A percentile compares a stretch with the other conserved stretches of the same genome.
phyloP scores from a whole-genome alignment of 2,113 vertebrate species.

The Peromyscus polionotus region DNA sequence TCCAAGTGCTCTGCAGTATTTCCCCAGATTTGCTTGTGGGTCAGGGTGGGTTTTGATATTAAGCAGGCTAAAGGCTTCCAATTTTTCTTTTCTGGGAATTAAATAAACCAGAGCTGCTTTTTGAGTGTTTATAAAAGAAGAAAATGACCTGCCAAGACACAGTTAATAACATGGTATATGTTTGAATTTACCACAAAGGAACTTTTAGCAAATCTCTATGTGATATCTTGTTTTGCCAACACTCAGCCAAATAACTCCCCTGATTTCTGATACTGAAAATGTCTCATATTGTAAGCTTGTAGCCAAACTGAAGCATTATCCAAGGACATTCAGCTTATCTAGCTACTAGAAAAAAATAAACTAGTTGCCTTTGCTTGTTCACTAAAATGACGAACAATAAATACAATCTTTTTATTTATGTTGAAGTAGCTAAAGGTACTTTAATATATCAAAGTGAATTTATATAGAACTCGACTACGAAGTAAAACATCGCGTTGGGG shows the following conservation, averaged over 20 bases:
- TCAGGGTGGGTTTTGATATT: slow-evolving; percentile 72
- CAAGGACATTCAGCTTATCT: slow-evolving; percentile 37
- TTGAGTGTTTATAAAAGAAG: slow-evolving; percentile 76
- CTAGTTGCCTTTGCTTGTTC: slow-evolving; percentile 22
- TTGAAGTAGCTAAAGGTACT: slow-evolving; percentile 38
- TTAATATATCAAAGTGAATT: slow-evolving; percentile 65
- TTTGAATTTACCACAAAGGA: slow-evolving; percentile 68
- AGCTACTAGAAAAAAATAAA: slow-evolving; percentile 52
- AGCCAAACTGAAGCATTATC: neutral
- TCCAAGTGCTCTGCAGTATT: slow-evolving; percentile 36
- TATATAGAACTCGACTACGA: slow-evolving; percentile 63
- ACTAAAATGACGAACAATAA: slow-evolving; percentile 63
- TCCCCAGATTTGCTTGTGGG: slow-evolving; percentile 48
- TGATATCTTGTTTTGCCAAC: slow-evolving; percentile 57
- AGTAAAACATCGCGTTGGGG: slow-evolving; percentile 56
- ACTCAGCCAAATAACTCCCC: slow-evolving; percentile 44
- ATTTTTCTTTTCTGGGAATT: slow-evolving; percentile 80
- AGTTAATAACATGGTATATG: slow-evolving; percentile 76
- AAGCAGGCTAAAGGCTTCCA: slow-evolving; percentile 73
- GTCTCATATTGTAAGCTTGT: slow-evolving; percentile 12
- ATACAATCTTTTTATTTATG: slow-evolving; percentile 55
- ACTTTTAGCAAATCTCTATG: slow-evolving; percentile 66
- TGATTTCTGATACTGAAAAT: slow-evolving; percentile 71
- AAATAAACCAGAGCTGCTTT: slow-evolving; percentile 80
- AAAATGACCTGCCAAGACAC: slow-evolving; percentile 76